Evolutionary conservation across 2,113 vertebrate species (phyloP), one percentile per base, ranked within the genome.

Genomic region (Rattus rattus): DNA sequence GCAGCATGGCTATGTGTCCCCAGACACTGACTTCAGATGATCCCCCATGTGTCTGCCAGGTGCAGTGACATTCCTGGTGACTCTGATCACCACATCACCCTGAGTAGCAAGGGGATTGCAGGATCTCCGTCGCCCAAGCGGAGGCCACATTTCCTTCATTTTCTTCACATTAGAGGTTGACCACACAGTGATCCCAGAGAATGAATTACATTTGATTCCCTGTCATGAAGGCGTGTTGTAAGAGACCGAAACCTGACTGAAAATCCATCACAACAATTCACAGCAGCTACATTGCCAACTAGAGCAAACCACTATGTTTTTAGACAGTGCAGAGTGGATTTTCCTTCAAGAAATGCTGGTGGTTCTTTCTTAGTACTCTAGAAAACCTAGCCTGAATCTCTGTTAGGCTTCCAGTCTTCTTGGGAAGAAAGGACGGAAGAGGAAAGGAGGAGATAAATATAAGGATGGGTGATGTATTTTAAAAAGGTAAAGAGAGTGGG

Each of bases 211-310:
- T 36, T 20, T 49, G 67, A 49, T 30, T 89, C 54, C 49, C 63
- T 9, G 84, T 79, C 69, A 88, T 47, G 65, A 49, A 56, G 36
- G 76, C 36, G 24, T 39, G 24, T 59, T 76, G 39, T 59, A 67
- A 39, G 33, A 83, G 61, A 61, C 77, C 49, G 56, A 94, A 86
- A 56, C 39, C 19, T 63, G 77, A 72, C 93, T 88, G 80, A 91
- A 93, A 96, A 91, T 43, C 76, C 86, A 80, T 77, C 81, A 3
- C 59, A 33, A 5, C 39, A 26, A 81, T 85, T 94, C 80, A 83
- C 47, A 91, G 22, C 52, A 95, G 52, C 70, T 77, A 26, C 67
- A 73, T 67, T 61, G 19, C 67, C 56, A 73, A 24, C 59, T 77
- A 94, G 39, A 94, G 22, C 10, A n/a, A 61, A 20, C 22, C 43